Evolutionary conservation across 1,140 invertebrate genomes (phyloP), one percentile per base, ranked within the genome.

Genomic region (Xylocopa sonorina): DNA sequence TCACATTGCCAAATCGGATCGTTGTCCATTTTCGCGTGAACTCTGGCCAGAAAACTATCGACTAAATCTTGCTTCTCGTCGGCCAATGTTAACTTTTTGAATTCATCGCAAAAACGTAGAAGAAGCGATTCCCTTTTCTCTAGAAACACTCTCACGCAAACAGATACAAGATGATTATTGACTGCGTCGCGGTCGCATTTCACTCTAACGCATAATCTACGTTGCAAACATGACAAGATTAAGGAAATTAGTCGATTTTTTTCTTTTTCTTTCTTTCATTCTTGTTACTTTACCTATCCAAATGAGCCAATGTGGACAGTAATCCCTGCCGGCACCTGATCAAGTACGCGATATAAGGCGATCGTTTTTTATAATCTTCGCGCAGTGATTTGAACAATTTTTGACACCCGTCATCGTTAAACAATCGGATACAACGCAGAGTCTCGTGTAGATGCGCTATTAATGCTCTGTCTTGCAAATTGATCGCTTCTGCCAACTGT

Each of bases 401-500:
- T 72, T 94, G 93, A 88, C 96, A 97, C 50, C 95, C 96, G 69
- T 95, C 94, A 50, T 95, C 93, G 87, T 97, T 96, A 84, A 98
- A 95, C 34, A 96, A 92, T 63, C 94, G 93, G 27, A 98, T 93
- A 89, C 97, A 98, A 34, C 98, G 94, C 68, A 99, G 91, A 1
- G 97, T 97, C 92, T 97, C 97, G 83, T 98, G 96, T 5, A 99
- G 93, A 89, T 98, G 96, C n/a, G 97, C 97, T 60, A 97, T 95
- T 50, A 96, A 92, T 34, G 95, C 95, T 88, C 96, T 94, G 88
- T 98, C 95, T 85, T 97, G 96, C 57, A 98, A 93, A 91, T 97
- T 98, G 43, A 97, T 95, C 58, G 97, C 97, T 92, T 98, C 97
- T 16, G 98, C 97, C 75, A 98, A 92, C 90, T 98, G 97, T 16